Conservation (phyloP, 2,797 vertebrate species). For the Sebastes steindachneri region DNA sequence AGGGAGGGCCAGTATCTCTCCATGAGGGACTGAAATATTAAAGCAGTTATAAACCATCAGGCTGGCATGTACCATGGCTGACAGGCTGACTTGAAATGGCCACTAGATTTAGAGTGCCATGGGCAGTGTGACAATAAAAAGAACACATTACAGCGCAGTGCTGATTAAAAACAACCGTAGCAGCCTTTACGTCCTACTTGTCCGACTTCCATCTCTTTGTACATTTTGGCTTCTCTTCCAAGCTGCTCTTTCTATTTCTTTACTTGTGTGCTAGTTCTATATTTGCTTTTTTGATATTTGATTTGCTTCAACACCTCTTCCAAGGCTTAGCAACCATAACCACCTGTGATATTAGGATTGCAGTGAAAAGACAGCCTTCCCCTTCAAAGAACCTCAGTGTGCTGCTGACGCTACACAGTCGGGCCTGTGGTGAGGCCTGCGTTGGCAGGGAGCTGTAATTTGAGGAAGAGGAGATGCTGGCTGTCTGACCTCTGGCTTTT, state of each 20-base stretch:
- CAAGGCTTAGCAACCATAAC: slow-evolving; percentile 6
- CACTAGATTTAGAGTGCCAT: slow-evolving; percentile 39
- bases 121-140: slow-evolving; percentile 35
- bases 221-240: slow-evolving; percentile 11
- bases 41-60: slow-evolving; percentile 67
- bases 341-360: slow-evolving; percentile 22
- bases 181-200: slow-evolving; percentile 2
- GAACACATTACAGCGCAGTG: slow-evolving; percentile 10
- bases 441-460: slow-evolving; percentile 71
- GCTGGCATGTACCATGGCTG: slow-evolving; percentile 24
- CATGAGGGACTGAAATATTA: slow-evolving; percentile 69
- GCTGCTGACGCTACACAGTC: slow-evolving; percentile 33
- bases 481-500: slow-evolving; percentile 64
- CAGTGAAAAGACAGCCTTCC: slow-evolving; percentile 17
- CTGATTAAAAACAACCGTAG: slow-evolving; percentile 46
- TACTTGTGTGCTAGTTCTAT: neutral
- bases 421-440: slow-evolving; percentile 48
- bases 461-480: slow-evolving; percentile 67
- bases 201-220: slow-evolving; percentile 29
- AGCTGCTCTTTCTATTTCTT: neutral
- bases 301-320: slow-evolving; percentile 11
- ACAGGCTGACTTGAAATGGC: slow-evolving; percentile 50
- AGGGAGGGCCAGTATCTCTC: slow-evolving; percentile 43
- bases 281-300: slow-evolving; percentile 22
- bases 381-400: slow-evolving; percentile 42